Conservation (phyloP, 1,140 invertebrate genomes). For the Psilanteris sp. region DNA sequence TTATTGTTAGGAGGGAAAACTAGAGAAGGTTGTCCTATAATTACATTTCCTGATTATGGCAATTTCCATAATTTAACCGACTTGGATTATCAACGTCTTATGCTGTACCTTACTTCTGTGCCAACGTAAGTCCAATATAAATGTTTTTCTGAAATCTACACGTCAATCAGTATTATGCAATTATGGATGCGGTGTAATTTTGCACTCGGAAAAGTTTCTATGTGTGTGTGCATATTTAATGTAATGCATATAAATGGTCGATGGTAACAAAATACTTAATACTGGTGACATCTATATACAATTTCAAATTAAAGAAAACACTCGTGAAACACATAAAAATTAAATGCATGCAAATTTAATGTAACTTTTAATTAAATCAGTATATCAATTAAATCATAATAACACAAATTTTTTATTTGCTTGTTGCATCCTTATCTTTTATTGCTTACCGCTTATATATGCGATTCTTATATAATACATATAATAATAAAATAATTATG, state of each 20-base stretch:
- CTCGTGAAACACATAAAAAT: too few relatives aligned
- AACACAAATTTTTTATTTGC: too few relatives aligned
- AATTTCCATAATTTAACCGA: slow-evolving; percentile 91
- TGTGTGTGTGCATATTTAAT: not conserved
- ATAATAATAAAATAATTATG: too few relatives aligned
- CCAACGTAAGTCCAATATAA: slow-evolving; percentile 87
- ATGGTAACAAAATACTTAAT: not conserved
- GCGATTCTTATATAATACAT: too few relatives aligned
- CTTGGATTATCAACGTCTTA: slow-evolving; percentile 93
- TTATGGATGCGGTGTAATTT: slow-evolving; percentile 6
- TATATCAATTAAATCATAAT: too few relatives aligned
- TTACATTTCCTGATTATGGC: slow-evolving; percentile 95
- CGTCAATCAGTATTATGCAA: slow-evolving; percentile 37
- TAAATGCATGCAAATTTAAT: too few relatives aligned
- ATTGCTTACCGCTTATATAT: too few relatives aligned
- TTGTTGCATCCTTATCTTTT: too few relatives aligned
- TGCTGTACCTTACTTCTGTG: slow-evolving; percentile 96
- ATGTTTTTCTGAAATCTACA: slow-evolving; percentile 19
- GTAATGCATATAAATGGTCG: too few relatives aligned
- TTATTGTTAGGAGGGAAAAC: slow-evolving; percentile 90
- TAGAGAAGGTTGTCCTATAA: slow-evolving; percentile 92
- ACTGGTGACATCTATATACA: slow-evolving; percentile 6
- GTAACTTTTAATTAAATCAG: too few relatives aligned
- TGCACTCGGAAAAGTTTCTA: slow-evolving; percentile 6
- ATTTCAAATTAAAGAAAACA: too few relatives aligned